Base-by-base conservation (phyloP, 1,140 invertebrate species). In the Zaprionus camerounensis region DNA sequence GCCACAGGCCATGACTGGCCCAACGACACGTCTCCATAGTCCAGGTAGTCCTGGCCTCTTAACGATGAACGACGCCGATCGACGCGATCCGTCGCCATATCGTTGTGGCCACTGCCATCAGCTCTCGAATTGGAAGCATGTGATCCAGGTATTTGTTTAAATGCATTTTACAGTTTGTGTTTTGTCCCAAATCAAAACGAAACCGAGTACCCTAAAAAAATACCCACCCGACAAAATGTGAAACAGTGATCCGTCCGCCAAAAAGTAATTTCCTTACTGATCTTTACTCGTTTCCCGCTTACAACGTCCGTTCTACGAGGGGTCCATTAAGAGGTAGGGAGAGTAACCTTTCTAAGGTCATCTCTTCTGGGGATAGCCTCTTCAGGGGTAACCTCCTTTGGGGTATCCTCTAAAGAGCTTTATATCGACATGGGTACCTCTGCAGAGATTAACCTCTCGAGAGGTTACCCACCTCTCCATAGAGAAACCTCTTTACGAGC, bases 61-160 rank as follows among this genome's bases (percentile, higher is more conserved):
- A 80, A 76, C 77, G 75, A 83, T 84, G 76, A 77, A 84, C 78
- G 85, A 90, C 58, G 70, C 76, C 75, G 92, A 92, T 81, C 84
- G 92, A 49, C 92, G 92, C 57, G 92, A 91, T 71, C 92, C 92
- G 72, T 94, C 94, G 86, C 95, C 95, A 44, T 96, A 96, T 93
- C 94, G 95, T 79, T 96, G 96, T 93, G 95, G 95, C 80, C 95
- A 96, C 92, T 96, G 96, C 93, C 95, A 96, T 92, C 95, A 96
- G 93, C 93, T 96, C 83, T 96, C 95, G 68, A 96, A 96, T 93
- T 96, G 96, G 96, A 96, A 96, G 94, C 95, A 96, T 94, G 96
- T 96, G 80, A 96, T 96, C 93, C 95, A 96, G 95, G 95, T 96
- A 94, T 93, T 91, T 88, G 71, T 82, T 78, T 73, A 74, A 83